Percentiles rank a stretch among this genome's conserved stretches.
Conservation (phyloP, 2,888 invertebrate species). For the Ornithoptera alexandrae region DNA sequence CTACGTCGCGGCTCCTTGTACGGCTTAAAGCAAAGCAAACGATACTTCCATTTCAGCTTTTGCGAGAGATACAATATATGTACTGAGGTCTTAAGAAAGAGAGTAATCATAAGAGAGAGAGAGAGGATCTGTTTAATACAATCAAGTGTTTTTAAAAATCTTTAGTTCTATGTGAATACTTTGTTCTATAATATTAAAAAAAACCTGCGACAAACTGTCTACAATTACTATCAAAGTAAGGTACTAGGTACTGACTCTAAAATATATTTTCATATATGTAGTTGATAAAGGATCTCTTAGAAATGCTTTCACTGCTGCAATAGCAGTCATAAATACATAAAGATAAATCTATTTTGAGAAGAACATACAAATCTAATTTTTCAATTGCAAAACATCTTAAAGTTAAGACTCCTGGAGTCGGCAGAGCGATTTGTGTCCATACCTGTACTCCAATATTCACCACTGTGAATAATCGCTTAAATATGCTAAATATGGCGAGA, state of each 20-base stretch:
- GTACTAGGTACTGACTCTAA: too few relatives aligned
- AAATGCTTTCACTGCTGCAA: background rate
- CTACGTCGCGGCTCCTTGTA: constrained; percentile 48
- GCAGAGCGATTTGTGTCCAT: constrained; percentile 46
- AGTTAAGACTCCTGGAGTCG: constrained; percentile 18
- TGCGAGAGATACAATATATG: constrained; percentile 21
- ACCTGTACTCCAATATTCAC: constrained; percentile 48
- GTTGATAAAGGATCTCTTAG: background rate
- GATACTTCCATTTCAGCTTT: constrained; percentile 33
- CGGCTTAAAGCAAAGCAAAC: constrained; percentile 38
- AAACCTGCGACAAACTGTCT: too few relatives aligned
- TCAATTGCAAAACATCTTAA: constrained; percentile 29
- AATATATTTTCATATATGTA: background rate
- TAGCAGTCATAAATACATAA: background rate
- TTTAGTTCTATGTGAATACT: background rate
- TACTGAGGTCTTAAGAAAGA: background rate
- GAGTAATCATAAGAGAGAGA: too few relatives aligned
- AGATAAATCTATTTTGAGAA: background rate
- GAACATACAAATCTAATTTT: background rate
- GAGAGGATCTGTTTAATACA: background rate
- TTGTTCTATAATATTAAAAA: too few relatives aligned
- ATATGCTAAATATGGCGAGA: constrained; percentile 44
- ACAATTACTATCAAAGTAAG: too few relatives aligned
- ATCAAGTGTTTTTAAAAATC: background rate
- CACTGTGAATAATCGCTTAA: constrained; percentile 45